Base-by-base conservation (phyloP, 2,113 vertebrate species). In the Poecilia latipinna region DNA sequence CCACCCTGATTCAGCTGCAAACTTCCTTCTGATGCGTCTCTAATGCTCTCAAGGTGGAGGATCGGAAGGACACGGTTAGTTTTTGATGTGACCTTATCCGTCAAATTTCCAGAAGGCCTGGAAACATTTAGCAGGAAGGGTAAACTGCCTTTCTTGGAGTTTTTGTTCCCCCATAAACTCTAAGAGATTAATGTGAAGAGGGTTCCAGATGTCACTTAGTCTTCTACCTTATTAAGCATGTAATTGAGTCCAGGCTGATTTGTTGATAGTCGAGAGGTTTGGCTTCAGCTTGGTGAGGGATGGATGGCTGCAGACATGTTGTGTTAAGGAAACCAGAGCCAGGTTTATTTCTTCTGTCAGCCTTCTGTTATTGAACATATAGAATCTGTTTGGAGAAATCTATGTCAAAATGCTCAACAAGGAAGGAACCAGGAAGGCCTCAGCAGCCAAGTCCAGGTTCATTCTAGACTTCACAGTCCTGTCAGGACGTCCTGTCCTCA, bases 1-100 rank as follows among this genome's bases (percentile, higher is more conserved):
- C 80, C 83, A 70, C 13, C 67, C 82, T 82, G 88, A 91, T 88
- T 78, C 26, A 22, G 32, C 62, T 61, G 77, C 83, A 75, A 66
- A 67, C 54, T 65, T 17, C 54, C 64, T 70, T 70, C 31, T 72
- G 87, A 89, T 87, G 90, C 75, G 62, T 79, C 7, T 54, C 62
- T 89, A 85, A 86, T 65, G 29, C 70, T 86, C 76, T 37, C 29
- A 51, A 78, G 71, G 63, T 63, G 68, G 64, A 6, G 3, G 71
- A n/a, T 63, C 22, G 73, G 79, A 85, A 84, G 68, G 70, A 68
- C 51, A 12, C 57, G 17, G 1, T 29, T 10, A 48, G 2, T 61
- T 65, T 72, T 72, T 19, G 13, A 57, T 29, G 19, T 77, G 26
- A n/a, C 8, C n/a, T 62, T 48, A 31, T 74, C 32, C 0, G 3